Conservation (phyloP, 2,888 invertebrate genomes). For the Herminia tarsipennalis region DNA sequence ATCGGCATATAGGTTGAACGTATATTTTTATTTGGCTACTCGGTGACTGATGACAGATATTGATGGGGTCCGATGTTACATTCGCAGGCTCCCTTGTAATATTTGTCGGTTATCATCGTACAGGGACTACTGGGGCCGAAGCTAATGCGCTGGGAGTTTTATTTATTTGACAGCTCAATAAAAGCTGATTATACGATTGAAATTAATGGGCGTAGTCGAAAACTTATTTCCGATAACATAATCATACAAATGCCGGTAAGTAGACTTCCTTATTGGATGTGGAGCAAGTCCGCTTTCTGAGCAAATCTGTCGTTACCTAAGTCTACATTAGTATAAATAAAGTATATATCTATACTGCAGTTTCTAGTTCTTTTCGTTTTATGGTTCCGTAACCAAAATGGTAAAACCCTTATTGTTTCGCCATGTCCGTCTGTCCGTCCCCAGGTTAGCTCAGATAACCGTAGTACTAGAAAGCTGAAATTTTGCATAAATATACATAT, state of each 20-base stretch:
- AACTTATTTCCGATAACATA: constrained; percentile 52
- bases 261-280: neutral
- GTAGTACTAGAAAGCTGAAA: too few species aligned
- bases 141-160: constrained; percentile 72
- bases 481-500: too few species aligned
- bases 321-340: too few species aligned
- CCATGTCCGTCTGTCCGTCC: too few species aligned
- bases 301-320: too few species aligned
- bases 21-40: constrained; percentile 79
- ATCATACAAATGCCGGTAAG: constrained; percentile 42
- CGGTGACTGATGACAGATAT: constrained; percentile 79
- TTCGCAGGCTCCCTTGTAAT: constrained; percentile 62
- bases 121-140: constrained; percentile 49
- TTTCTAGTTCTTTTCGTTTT: too few species aligned
- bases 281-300: neutral
- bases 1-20: constrained; percentile 61
- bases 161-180: constrained; percentile 75
- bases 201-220: constrained; percentile 64
- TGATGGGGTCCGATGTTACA: constrained; percentile 69
- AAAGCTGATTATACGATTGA: constrained; percentile 68
- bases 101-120: constrained; percentile 62
- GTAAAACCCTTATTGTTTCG: too few species aligned
- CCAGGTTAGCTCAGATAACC: too few species aligned
- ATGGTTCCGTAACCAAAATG: too few species aligned
- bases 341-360: too few species aligned